phyloP scores from a whole-genome alignment of 2,888 invertebrate species.

The Neria commutata region DNA sequence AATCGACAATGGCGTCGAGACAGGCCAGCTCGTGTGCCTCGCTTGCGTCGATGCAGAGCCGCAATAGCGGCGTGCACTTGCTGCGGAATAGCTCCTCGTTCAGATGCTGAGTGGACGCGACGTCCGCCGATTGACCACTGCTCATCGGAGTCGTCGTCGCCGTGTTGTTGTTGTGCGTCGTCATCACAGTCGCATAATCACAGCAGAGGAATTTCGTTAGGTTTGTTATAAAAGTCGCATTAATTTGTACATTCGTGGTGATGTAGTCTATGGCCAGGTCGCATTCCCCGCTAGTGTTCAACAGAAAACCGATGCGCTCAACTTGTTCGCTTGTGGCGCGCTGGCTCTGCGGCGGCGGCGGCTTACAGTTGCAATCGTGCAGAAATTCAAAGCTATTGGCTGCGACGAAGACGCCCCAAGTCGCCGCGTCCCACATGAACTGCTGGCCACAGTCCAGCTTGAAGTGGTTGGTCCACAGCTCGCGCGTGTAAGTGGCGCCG shows the following conservation, averaged over 20 bases:
- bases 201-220: slow-evolving; percentile 57
- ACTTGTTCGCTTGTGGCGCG: slow-evolving; percentile 41
- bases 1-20: slow-evolving; percentile 49
- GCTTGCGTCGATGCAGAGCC: slow-evolving; percentile 51
- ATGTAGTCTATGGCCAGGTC: slow-evolving; percentile 58
- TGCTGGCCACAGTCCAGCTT: slow-evolving; percentile 47
- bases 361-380: slow-evolving; percentile 35
- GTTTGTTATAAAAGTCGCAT: slow-evolving; percentile 48
- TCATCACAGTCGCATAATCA: slow-evolving; percentile 51
- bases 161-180: background rate
- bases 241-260: slow-evolving; percentile 56
- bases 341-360: slow-evolving; percentile 18
- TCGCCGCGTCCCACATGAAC: slow-evolving; percentile 42
- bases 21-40: slow-evolving; percentile 51
- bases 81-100: slow-evolving; percentile 43
- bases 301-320: slow-evolving; percentile 48
- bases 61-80: slow-evolving; percentile 50
- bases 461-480: slow-evolving; percentile 50
- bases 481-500: slow-evolving; percentile 50
- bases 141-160: background rate
- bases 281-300: slow-evolving; percentile 41
- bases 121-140: background rate
- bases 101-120: slow-evolving; percentile 22
- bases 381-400: slow-evolving; percentile 48
- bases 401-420: slow-evolving; percentile 44